phyloP scores from a whole-genome alignment of 2,113 vertebrate genomes.

The Scytalopus superciliaris region DNA sequence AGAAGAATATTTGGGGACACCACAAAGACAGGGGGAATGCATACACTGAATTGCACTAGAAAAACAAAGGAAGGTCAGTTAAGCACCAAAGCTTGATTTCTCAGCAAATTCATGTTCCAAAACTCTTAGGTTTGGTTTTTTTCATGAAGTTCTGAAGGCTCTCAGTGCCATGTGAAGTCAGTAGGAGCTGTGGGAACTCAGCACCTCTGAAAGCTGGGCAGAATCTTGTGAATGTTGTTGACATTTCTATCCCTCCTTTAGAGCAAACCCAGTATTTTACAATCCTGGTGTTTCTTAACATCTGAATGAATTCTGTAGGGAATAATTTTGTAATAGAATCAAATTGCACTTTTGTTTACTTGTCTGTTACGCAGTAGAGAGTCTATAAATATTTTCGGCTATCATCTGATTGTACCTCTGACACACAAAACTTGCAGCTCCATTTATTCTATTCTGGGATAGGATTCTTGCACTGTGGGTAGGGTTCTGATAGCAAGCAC shows the following conservation, averaged over 20 bases:
- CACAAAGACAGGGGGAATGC: background rate
- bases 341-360: background rate
- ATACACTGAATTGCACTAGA: background rate
- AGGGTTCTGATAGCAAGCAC: background rate
- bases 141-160: background rate
- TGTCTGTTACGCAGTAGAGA: background rate
- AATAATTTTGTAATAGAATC: background rate
- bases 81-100: background rate
- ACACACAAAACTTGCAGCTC: background rate
- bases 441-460: background rate
- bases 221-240: background rate
- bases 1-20: background rate
- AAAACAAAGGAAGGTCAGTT: background rate
- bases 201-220: background rate
- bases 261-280: background rate
- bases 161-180: background rate
- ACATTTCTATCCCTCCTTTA: background rate
- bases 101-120: accelerated
- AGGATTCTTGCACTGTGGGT: background rate
- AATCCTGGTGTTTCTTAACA: background rate
- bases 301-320: background rate
- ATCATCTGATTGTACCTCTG: background rate
- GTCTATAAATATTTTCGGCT: background rate
- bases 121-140: background rate
- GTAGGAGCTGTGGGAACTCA: background rate